phyloP scores from a whole-genome alignment of 1,140 invertebrate species.

The Colletes gigas region DNA sequence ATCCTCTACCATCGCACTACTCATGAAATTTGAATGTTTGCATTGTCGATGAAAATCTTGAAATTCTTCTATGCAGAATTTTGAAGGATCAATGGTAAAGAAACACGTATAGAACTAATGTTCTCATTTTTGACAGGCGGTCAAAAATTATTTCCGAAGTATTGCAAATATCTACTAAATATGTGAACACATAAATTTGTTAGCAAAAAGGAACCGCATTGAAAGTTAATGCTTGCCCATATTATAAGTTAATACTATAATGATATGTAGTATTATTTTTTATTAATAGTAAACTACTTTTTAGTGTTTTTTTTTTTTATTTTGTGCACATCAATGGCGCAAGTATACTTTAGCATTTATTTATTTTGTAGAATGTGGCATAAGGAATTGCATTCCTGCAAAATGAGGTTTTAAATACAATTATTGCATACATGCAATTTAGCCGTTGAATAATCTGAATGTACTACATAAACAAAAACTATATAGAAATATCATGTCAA shows the following conservation, averaged over 20 bases:
- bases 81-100: constrained; percentile 6
- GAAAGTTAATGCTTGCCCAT: constrained; percentile 40
- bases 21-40: constrained; percentile 28
- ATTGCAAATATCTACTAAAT: constrained; percentile 44
- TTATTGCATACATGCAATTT: constrained; percentile 50
- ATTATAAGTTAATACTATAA: constrained; percentile 43
- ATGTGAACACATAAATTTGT: constrained; percentile 45
- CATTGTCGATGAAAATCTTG: constrained; percentile 17
- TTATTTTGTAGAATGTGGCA: constrained; percentile 42
- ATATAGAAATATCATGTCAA: constrained; percentile 52
- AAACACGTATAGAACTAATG: constrained; percentile 17
- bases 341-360: constrained; percentile 47
- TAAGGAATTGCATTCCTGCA: constrained; percentile 67
- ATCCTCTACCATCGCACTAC: constrained; percentile 25
- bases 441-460: constrained; percentile 57
- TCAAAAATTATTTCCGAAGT: constrained; percentile 34
- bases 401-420: constrained; percentile 40
- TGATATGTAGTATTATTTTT: constrained; percentile 37
- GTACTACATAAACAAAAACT: constrained; percentile 47
- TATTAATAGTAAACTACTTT: constrained; percentile 44
- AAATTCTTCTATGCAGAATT: constrained; percentile 24
- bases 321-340: constrained; percentile 45
- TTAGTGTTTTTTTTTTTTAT: constrained; percentile 37
- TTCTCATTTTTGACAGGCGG: constrained; percentile 21
- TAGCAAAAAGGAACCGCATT: constrained; percentile 26